Evolutionary conservation across 2,113 vertebrate genomes (phyloP).

Genomic region (Oncorhynchus gorbuscha): DNA sequence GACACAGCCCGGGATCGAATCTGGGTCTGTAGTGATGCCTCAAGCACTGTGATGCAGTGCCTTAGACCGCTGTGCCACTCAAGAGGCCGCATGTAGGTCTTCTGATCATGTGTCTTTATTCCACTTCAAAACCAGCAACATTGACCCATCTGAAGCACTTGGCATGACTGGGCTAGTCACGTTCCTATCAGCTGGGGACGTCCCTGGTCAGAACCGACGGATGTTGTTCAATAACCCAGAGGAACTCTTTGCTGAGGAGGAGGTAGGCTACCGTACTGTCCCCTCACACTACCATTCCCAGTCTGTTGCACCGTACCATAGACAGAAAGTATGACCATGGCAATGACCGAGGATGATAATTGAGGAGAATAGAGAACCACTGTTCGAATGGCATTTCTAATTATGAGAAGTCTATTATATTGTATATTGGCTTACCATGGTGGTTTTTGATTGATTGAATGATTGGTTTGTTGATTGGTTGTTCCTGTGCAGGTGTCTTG

Average conservation of each 20-base stretch:
- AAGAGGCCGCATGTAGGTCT: no score
- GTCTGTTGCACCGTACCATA: no score
- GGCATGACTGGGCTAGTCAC: conserved; percentile 44
- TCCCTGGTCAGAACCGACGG: conserved; percentile 50
- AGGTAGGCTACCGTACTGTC: conserved; percentile 21
- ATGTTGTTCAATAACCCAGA: conserved; percentile 38
- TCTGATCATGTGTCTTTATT: background rate
- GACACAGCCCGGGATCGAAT: no score
- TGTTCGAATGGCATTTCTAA: background rate
- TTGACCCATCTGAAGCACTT: conserved; percentile 51
- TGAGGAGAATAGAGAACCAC: background rate
- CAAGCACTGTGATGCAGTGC: no score
- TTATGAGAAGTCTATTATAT: background rate
- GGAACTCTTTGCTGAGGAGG: conserved; percentile 46
- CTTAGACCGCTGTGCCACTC: no score
- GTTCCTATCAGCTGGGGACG: conserved; percentile 48
- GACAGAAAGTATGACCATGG: background rate
- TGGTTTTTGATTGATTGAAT: background rate
- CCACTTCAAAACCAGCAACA: conserved; percentile 37
- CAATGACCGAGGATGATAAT: background rate
- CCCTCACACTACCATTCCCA: background rate
- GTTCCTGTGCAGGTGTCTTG: conserved; percentile 37
- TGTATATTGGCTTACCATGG: background rate
- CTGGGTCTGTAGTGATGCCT: no score
- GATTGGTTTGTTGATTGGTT: background rate